phyloP scores from a whole-genome alignment of 2,797 vertebrate species.

The Chaetodon trifasciatus region DNA sequence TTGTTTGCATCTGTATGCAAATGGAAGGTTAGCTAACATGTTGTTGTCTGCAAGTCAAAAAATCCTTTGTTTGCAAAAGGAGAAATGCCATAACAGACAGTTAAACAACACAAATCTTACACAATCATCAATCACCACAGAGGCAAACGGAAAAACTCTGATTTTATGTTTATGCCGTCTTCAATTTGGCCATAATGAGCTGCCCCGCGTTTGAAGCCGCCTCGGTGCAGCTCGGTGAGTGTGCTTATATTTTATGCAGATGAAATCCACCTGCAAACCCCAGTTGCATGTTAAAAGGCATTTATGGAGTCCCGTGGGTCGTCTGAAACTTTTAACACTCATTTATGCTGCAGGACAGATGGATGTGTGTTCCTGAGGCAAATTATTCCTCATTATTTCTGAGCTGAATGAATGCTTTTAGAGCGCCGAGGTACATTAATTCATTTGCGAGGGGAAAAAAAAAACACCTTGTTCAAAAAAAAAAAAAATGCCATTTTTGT shows the following conservation, averaged over 20 bases:
- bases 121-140: slow-evolving; percentile 2
- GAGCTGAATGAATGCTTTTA: slow-evolving; percentile 70
- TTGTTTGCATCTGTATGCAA: slow-evolving; percentile 31
- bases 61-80: neutral
- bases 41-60: slow-evolving; percentile 31
- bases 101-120: neutral
- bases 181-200: slow-evolving; percentile 27
- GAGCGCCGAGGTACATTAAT: slow-evolving; percentile 65
- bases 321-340: slow-evolving; percentile 47
- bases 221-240: slow-evolving; percentile 7
- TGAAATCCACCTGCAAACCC: slow-evolving; percentile 42
- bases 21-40: slow-evolving; percentile 8
- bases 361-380: slow-evolving; percentile 49
- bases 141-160: neutral
- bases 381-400: slow-evolving; percentile 73
- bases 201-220: slow-evolving; percentile 15
- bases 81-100: neutral
- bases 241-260: slow-evolving; percentile 50
- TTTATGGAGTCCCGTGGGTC: slow-evolving; percentile 34
- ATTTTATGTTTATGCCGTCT: slow-evolving; percentile 3
- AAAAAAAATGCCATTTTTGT: slow-evolving; percentile 29
- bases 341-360: slow-evolving; percentile 60
- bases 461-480: slow-evolving; percentile 21
- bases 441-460: slow-evolving; percentile 44
- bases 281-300: slow-evolving; percentile 51